Evolutionary conservation across 2,797 vertebrate genomes (phyloP), one percentile per base, ranked within the genome.

Genomic region (Hydrocynus forskahlii): DNA sequence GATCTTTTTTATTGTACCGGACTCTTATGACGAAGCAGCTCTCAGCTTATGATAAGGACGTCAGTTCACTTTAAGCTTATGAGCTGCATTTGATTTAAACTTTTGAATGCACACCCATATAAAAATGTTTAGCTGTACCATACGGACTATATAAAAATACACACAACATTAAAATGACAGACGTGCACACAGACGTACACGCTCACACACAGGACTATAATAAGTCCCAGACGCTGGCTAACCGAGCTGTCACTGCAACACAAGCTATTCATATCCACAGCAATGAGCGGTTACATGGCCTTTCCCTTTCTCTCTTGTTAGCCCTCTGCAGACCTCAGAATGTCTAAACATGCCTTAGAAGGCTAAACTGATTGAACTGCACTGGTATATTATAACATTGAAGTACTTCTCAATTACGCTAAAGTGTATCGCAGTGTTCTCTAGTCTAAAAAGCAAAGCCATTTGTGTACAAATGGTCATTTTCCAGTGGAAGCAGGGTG

Each of bases 181-280:
- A 90, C 64, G 77, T 75, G 73, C 68, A 59, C 50, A 69, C 67
- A 63, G n/a, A 57, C 62, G 73, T 73, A 35, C 38, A 81, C 76
- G 50, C 72, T 66, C 57, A 68, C 74, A 73, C 74, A 66, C 87
- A 80, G 88, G 88, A 83, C 93, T 92, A 93, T 94, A 95, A 94
- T 94, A 94, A 93, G 92, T 93, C 91, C 91, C 94, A 95, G 94
- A 93, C 93, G 88, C 68, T 88, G 91, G 85, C 93, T 89, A 92
- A 93, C 92, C 90, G 29, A 91, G 88, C 89, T 92, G 94, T 81
- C 93, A 93, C 92, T 92, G 87, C 91, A 92, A 91, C 91, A 84
- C 90, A 88, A 91, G 92, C 93, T 95, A 94, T 95, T 95, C 94
- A 93, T 94, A 94, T 94, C 93, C 92, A 81, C 72, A 87, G 90